These are phyloP conservation scores for Apodemia zela DNA, from an alignment of 2,888 invertebrate genomes.

Conservation along the genomic window DNA sequence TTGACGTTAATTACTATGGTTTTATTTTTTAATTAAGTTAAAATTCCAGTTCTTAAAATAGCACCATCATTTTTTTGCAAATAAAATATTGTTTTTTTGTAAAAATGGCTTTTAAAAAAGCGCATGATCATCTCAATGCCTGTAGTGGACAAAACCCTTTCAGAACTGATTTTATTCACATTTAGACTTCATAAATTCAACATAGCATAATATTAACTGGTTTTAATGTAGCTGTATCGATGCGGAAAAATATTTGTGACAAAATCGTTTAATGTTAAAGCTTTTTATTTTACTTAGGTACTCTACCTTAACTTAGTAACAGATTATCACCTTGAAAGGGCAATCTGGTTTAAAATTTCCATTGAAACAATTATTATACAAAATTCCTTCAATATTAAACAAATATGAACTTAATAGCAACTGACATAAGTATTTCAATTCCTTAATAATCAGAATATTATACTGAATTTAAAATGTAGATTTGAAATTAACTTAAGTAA, in stretches of 20 bases:
- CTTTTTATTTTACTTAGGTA: conserved; percentile 21
- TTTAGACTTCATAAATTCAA: too few species aligned
- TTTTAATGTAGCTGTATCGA: not conserved
- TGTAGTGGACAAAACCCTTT: too few species aligned
- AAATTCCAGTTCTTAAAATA: too few species aligned
- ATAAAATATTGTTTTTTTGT: too few species aligned
- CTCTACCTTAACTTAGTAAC: conserved; percentile 34
- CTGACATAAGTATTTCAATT: not conserved
- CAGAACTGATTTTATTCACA: too few species aligned
- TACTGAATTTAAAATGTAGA: not conserved
- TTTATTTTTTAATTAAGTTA: too few species aligned
- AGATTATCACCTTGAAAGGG: conserved; percentile 48
- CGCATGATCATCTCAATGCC: too few species aligned
- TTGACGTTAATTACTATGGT: too few species aligned
- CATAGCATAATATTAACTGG: not conserved
- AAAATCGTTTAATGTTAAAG: conserved; percentile 15
- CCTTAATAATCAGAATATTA: not conserved
- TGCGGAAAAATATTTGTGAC: not conserved
- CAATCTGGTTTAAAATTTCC: conserved; percentile 42
- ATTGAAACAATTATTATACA: conserved; percentile 44
- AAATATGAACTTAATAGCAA: conserved; percentile 24
- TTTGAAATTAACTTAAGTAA: not conserved
- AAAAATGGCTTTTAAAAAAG: too few species aligned
- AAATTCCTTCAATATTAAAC: conserved; percentile 29
- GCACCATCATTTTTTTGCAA: too few species aligned